Conservation (phyloP, 2,797 vertebrate species). For the Rhabdomys pumilio region DNA sequence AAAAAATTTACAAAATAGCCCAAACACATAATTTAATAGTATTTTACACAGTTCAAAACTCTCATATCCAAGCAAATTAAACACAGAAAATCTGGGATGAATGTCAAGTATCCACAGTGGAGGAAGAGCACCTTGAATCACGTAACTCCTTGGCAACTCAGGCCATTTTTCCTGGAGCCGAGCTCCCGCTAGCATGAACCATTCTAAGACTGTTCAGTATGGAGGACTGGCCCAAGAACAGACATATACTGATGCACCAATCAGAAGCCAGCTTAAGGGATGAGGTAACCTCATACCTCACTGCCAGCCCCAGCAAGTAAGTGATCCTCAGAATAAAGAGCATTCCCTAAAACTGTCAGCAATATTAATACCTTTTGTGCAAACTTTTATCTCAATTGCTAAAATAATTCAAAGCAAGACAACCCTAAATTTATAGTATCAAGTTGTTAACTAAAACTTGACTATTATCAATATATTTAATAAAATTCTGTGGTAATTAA, state of each 20-base stretch:
- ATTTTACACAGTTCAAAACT: slow-evolving; percentile 66
- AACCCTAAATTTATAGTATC: neutral
- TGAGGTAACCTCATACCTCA: slow-evolving; percentile 63
- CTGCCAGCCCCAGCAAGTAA: slow-evolving; percentile 55
- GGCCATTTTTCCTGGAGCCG: slow-evolving; percentile 73
- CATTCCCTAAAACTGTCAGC: neutral
- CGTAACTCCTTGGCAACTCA: slow-evolving; percentile 74
- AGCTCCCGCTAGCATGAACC: slow-evolving; percentile 63
- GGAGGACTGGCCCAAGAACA: slow-evolving; percentile 63
- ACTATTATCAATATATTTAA: slow-evolving; percentile 18
- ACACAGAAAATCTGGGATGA: slow-evolving; percentile 70
- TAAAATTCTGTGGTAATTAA: slow-evolving; percentile 49
- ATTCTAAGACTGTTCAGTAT: slow-evolving; percentile 65
- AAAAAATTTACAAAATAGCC: slow-evolving; percentile 45
- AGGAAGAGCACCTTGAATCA: slow-evolving; percentile 67
- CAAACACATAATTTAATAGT: neutral
- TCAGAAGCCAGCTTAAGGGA: slow-evolving; percentile 48
- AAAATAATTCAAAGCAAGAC: slow-evolving; percentile 53
- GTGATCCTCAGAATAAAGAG: neutral
- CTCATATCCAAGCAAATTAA: slow-evolving; percentile 71
- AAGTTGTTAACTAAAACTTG: slow-evolving; percentile 44
- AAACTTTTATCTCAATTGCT: slow-evolving; percentile 36
- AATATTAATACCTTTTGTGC: slow-evolving; percentile 34
- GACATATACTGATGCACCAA: slow-evolving; percentile 22
- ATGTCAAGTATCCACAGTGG: slow-evolving; percentile 65